These are phyloP conservation scores for Brotula barbata DNA, from an alignment of 2,797 vertebrate species.

Conservation along the genomic window DNA sequence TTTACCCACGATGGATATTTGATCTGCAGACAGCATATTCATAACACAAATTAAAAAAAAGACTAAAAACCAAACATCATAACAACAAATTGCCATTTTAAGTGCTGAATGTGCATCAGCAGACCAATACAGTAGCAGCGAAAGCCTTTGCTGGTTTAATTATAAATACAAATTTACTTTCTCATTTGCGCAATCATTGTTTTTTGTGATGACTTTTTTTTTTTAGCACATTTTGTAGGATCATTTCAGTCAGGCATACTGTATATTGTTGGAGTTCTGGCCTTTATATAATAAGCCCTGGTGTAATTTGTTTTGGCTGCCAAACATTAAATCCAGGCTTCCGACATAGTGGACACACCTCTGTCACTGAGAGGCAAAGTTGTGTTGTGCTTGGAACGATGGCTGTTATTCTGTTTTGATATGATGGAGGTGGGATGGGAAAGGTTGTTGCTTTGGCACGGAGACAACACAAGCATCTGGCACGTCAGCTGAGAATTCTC, in stretches of 20 bases:
- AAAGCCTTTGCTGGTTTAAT: too few species aligned
- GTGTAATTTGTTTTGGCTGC: not conserved
- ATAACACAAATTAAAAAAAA: too few species aligned
- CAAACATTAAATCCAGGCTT: not conserved
- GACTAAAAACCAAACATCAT: too few species aligned
- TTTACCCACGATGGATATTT: too few species aligned
- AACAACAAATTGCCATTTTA: too few species aligned
- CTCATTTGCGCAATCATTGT: too few species aligned
- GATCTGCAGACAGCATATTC: too few species aligned
- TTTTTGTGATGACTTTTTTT: too few species aligned
- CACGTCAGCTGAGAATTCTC: not conserved
- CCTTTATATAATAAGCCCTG: too few species aligned
- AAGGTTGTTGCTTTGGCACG: slow-evolving; percentile 9
- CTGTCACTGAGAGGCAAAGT: not conserved
- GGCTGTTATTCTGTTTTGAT: slow-evolving; percentile 1
- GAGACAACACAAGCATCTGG: slow-evolving; percentile 11
- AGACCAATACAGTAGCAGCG: too few species aligned
- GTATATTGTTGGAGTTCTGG: not conserved
- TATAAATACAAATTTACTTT: too few species aligned
- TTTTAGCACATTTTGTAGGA: not conserved
- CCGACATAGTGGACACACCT: not conserved
- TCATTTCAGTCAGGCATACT: not conserved
- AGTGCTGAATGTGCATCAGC: too few species aligned
- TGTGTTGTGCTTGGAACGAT: not conserved
- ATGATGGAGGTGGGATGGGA: slow-evolving; percentile 8